These are phyloP conservation scores for Halocaridina rubra DNA, from an alignment of 2,888 invertebrate genomes.

Conservation along the genomic window DNA sequence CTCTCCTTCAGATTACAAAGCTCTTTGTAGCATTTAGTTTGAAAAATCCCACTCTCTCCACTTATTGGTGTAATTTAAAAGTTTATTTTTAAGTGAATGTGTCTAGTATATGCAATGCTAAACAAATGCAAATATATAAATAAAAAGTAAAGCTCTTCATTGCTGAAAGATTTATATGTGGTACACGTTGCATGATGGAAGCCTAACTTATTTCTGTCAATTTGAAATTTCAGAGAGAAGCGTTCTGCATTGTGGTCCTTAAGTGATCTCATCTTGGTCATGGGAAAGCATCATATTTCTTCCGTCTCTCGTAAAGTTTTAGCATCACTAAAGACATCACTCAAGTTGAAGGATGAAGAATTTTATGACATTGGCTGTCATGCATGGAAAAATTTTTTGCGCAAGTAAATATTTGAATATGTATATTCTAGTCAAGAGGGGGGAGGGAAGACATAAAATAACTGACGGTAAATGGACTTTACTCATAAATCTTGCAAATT, in stretches of 20 bases:
- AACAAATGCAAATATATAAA: no score
- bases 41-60: no score
- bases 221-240: slow-evolving; percentile 43
- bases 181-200: no score
- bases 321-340: slow-evolving; percentile 59
- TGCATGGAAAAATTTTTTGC: slow-evolving; percentile 48
- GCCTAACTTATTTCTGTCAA: background rate
- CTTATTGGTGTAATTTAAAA: no score
- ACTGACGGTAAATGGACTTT: no score
- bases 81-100: no score
- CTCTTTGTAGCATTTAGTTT: no score
- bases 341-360: slow-evolving; percentile 41
- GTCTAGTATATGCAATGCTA: no score
- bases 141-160: no score
- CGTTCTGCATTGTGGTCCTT: slow-evolving; percentile 49
- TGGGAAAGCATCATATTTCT: slow-evolving; percentile 56
- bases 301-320: slow-evolving; percentile 54
- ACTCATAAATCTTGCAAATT: no score
- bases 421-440: background rate
- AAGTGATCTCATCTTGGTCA: slow-evolving; percentile 48
- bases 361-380: slow-evolving; percentile 43
- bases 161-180: background rate
- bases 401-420: slow-evolving; percentile 7
- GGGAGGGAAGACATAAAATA: no score
- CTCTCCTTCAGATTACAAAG: no score